These are phyloP conservation scores for Kradibia gibbosae DNA, from an alignment of 1,140 invertebrate genomes.

Conservation along the genomic window DNA sequence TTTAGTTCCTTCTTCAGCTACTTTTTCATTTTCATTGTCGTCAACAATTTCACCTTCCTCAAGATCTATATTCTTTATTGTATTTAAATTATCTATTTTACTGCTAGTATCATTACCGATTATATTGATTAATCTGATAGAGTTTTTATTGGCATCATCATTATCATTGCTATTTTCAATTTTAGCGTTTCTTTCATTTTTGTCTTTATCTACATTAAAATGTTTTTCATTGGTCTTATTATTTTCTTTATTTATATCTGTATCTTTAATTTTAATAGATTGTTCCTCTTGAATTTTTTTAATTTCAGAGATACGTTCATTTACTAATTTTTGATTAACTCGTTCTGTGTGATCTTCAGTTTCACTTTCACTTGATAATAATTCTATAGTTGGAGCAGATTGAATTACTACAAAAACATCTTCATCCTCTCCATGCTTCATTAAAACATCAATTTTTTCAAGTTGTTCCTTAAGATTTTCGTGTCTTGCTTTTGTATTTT, in stretches of 20 bases:
- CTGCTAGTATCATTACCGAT: slow-evolving; percentile 21
- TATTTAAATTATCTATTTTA: neutral
- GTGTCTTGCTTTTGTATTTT: slow-evolving; percentile 52
- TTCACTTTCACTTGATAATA: slow-evolving; percentile 68
- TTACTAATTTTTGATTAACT: slow-evolving; percentile 57
- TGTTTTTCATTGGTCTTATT: slow-evolving; percentile 19
- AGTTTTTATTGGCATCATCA: slow-evolving; percentile 44
- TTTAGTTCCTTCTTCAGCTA: slow-evolving; percentile 60
- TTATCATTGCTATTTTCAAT: slow-evolving; percentile 30
- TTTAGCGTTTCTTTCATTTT: slow-evolving; percentile 38
- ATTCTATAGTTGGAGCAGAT: slow-evolving; percentile 67
- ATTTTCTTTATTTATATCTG: slow-evolving; percentile 40
- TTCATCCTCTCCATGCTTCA: slow-evolving; percentile 65
- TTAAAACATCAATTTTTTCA: slow-evolving; percentile 60
- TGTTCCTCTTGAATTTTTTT: slow-evolving; percentile 30
- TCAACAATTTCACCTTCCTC: slow-evolving; percentile 50
- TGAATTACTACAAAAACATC: slow-evolving; percentile 69
- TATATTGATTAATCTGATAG: slow-evolving; percentile 28
- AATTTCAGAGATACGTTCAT: slow-evolving; percentile 52
- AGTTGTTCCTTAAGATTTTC: slow-evolving; percentile 56
- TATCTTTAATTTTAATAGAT: slow-evolving; percentile 7
- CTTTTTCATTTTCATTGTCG: slow-evolving; percentile 44
- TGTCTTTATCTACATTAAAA: slow-evolving; percentile 25
- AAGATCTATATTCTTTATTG: slow-evolving; percentile 25
- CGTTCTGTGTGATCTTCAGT: slow-evolving; percentile 54